phyloP scores from a whole-genome alignment of 1,140 invertebrate genomes.

The Cryptotermes secundus region DNA sequence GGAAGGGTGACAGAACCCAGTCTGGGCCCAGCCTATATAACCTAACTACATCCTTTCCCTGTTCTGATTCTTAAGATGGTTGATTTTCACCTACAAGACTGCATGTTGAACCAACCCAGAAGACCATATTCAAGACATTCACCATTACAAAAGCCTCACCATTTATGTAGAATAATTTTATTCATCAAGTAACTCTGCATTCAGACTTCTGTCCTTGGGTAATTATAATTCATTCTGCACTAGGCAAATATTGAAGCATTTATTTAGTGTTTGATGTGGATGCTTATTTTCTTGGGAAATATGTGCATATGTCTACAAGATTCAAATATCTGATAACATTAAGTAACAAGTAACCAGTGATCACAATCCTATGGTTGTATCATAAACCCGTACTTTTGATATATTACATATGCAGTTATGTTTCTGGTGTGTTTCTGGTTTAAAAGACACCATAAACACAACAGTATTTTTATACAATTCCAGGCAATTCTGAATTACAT shows the following conservation, averaged over 20 bases:
- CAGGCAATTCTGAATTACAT: neutral
- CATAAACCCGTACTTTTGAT: constrained; percentile 19
- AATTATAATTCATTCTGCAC: neutral
- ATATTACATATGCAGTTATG: constrained; percentile 9
- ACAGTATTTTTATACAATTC: neutral
- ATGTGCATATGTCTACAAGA: neutral
- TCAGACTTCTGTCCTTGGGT: neutral
- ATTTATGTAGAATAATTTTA: constrained; percentile 15
- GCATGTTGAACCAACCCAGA: no score
- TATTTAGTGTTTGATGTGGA: neutral
- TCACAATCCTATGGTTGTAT: constrained; percentile 1
- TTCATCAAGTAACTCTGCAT: neutral
- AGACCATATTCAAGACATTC: no score
- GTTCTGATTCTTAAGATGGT: no score
- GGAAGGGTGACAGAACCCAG: no score
- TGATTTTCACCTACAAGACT: no score
- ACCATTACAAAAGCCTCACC: no score
- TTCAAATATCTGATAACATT: neutral
- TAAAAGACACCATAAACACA: neutral
- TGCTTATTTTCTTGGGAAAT: neutral
- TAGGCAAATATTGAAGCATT: constrained; percentile 5
- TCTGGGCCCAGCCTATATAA: no score
- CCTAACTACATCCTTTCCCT: no score
- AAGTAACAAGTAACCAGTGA: neutral
- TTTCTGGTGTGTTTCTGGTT: neutral